Evolutionary conservation across 2,113 vertebrate genomes (phyloP), one percentile per base, ranked within the genome.

Genomic region (Ptychochromis oligacanthus): DNA sequence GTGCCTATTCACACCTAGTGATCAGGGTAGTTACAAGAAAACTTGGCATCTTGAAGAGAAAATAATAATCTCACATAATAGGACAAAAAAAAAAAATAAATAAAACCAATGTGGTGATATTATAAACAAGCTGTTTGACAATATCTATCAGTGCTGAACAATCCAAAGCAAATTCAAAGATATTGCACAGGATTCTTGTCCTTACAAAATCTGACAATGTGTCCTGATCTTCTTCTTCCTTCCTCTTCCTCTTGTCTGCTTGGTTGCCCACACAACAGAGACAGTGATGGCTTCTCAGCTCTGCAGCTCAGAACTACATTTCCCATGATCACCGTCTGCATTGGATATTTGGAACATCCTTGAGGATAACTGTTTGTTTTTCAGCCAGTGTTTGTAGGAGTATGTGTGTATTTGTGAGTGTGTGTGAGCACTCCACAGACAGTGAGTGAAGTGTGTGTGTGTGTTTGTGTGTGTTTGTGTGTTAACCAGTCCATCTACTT

Each of bases 401-500:
- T 67, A 20, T 55, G 43, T 54, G 17, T 84, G 28, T 77, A 70
- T 85, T 17, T 72, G 43, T 77, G 79, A 81, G 72, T 87, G 11
- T 87, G 11, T 43, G 56, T 70, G 87, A 79, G 40, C 76, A 80
- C 75, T 82, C 80, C 80, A 61, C 60, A 88, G 82, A 82, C 86
- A 88, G 85, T 79, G 60, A 76, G 77, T 80, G 82, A 46, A 58
- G 40, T 52, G 70, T 81, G 81, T 60, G 14, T 40, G 76, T 26
- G 24, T 12, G 87, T 81, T 64, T 80, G 84, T 84, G 65, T 82
- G 28, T 78, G 72, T 59, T 28, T 49, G 20, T 49, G 22, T 87
- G 62, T 70, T 60, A 58, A 36, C 12, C 14, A 70, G 84, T 81
- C 40, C 36, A 3, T 94, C 95, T 97, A 98, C 91, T 98, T 99